Evolutionary conservation across 2,888 invertebrate genomes (phyloP).

Genomic region (Keiferia lycopersicella): DNA sequence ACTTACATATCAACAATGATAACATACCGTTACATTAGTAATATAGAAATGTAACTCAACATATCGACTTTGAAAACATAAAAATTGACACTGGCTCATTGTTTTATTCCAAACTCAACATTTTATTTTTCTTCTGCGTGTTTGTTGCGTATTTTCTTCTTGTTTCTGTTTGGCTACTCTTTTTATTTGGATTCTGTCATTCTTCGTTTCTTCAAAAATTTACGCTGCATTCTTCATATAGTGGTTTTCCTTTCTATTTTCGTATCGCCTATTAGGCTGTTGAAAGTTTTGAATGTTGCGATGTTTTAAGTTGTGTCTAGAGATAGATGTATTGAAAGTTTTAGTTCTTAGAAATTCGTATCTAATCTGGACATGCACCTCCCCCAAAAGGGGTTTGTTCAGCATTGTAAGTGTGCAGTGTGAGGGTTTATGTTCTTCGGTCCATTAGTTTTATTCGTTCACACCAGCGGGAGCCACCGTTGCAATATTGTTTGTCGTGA

Average conservation of each 20-base stretch:
- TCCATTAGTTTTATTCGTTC: neutral
- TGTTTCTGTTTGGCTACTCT: constrained; percentile 3
- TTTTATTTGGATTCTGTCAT: neutral
- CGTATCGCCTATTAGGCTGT: neutral
- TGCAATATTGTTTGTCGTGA: constrained; percentile 29
- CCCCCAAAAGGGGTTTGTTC: too few relatives aligned
- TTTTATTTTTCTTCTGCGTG: neutral
- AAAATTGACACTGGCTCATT: too few relatives aligned
- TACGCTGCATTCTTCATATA: neutral
- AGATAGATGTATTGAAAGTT: too few relatives aligned
- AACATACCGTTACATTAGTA: too few relatives aligned
- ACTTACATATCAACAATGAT: neutral
- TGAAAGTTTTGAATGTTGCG: neutral
- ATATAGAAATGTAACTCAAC: neutral
- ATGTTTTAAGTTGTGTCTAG: neutral
- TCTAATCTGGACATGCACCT: too few relatives aligned
- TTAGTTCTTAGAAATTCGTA: too few relatives aligned
- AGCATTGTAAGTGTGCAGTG: too few relatives aligned
- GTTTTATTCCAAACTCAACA: too few relatives aligned
- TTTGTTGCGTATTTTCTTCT: neutral
- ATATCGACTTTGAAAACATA: neutral
- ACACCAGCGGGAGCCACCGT: neutral
- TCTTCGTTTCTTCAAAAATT: constrained; percentile 8
- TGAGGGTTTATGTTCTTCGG: neutral
- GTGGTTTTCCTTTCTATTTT: neutral